Percentiles rank a stretch among this genome's conserved stretches.
Evolutionary conservation across 2,113 vertebrate genomes (phyloP).

Genomic region (Meriones unguiculatus): DNA sequence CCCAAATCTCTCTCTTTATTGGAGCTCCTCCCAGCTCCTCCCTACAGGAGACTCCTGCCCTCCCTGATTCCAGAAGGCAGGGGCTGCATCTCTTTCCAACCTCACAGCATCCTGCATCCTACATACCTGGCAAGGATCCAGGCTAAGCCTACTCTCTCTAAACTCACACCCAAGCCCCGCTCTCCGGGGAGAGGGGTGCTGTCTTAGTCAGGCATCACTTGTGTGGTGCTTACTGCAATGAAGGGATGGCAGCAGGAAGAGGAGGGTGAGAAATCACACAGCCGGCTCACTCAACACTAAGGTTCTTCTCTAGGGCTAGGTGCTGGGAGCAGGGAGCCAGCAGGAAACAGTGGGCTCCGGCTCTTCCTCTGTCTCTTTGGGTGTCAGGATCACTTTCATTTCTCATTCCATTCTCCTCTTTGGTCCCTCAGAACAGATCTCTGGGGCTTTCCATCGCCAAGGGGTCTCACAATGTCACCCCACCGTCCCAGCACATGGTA

Average conservation of each 20-base stretch:
- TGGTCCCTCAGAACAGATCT: neutral
- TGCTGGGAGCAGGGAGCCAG: neutral
- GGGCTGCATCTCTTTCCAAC: neutral
- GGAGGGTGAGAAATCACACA: neutral
- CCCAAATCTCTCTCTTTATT: no score
- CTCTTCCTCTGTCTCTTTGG: neutral
- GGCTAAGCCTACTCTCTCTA: neutral
- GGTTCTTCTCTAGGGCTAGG: neutral
- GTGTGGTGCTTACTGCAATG: neutral
- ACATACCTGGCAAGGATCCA: neutral
- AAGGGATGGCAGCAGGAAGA: neutral
- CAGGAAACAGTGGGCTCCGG: neutral
- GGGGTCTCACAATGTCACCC: neutral
- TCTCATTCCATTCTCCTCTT: neutral
- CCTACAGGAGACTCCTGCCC: rapidly evolving
- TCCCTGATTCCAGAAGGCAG: neutral
- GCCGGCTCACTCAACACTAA: neutral
- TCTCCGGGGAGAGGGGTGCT: neutral
- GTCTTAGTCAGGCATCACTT: neutral
- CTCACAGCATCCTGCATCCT: neutral
- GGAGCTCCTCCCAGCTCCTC: neutral
- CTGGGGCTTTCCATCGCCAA: neutral
- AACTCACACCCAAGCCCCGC: neutral
- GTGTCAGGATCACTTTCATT: neutral
- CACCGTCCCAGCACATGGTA: neutral